Base-by-base conservation (phyloP, 2,888 invertebrate species). In the Cheilosia scutellata region DNA sequence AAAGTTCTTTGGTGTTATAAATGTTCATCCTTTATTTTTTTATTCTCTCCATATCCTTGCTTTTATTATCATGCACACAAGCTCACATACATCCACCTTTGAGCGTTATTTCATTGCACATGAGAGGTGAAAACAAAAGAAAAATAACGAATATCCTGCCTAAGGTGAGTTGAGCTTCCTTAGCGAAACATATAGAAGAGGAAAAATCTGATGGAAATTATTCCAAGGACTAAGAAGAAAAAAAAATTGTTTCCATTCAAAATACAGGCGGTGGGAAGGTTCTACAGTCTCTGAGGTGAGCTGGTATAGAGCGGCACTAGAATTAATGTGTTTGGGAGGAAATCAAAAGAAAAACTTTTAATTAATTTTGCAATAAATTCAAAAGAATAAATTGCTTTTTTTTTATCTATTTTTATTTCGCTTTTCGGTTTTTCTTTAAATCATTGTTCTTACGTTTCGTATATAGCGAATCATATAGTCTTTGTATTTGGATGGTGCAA, bases 341-440 rank as follows among this genome's bases (percentile, higher is more conserved):
- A 84, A 84, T 86, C 82, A 82, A 86, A 86, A 82, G 84, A 72
- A 75, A 82, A 86, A 86, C 84, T 86, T 86, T 86, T 86, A 86
- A 86, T 86, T 86, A 86, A 86, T 82, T 86, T 86, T 82, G 84
- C 84, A 82, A 86, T 86, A 82, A 86, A 86, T 86, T 86, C 76
- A 71, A 82, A 86, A 76, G 82, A 76, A 82, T 86, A 82, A 86
- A 86, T 86, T 82, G 84, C 76, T 86, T 86, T 84, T 86, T 80
- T 76, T 82, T 82, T 68, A 66, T 78, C 66, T 72, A 40, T 42
- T 65, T 29, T 72, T 78, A n/a, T 78, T 47, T 47, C 16, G 51
- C 1, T 60, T 68, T 58, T 55, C 7, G 47, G 11, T 33, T 66
- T 40, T 25, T 4, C 44, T 58, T 70, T 29, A 55, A 47, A 49